Base-by-base conservation (phyloP, 2,797 vertebrate species). In the Xiphorhynchus erythropygius region DNA sequence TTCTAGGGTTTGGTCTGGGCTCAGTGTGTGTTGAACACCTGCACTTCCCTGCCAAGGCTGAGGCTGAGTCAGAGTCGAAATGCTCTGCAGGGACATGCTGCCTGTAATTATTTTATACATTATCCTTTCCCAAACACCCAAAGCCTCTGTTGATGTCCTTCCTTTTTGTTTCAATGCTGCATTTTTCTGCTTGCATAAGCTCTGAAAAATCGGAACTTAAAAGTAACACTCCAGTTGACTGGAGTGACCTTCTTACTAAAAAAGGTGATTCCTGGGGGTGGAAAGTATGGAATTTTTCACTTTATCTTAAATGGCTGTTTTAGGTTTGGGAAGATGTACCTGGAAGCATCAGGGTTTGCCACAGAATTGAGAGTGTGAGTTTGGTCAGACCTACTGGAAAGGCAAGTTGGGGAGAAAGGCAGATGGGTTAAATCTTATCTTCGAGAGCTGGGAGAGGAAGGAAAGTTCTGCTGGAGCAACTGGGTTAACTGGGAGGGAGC, bases 51-150 rank as follows among this genome's bases (percentile, higher is more conserved):
- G 92, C 84, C 86, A 44, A 63, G 49, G 53, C 74, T 63, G 78
- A 22, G 53, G 74, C 74, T 96, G 94, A 93, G 86, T 93, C 93
- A 92, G 75, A 92, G 77, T 16, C 4, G 1, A 17, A 68, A n/a
- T 24, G 63, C 62, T 90, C 93, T 96, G 94, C 81, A 93, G 92
- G 64, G 71, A 89, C 78, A 37, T 56, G 94, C 70, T 53, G 25
- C 30, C 55, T 90, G 59, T 83, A 60, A 80, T 85, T 83, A 62
- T 68, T 89, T 75, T 68, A 69, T 84, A 13, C n/a, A 9, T 62
- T 56, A 11, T 64, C 62, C 68, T 33, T 30, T 52, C 18, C 57
- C 69, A 53, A 80, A 46, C 14, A 19, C 39, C n/a, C 88, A 88
- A 70, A 24, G 22, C 16, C 74, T 81, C 57, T 62, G 22, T 15